Evolutionary conservation across 1,140 invertebrate genomes (phyloP), one percentile per base, ranked within the genome.

Genomic region (Eurytemora carolleeae): DNA sequence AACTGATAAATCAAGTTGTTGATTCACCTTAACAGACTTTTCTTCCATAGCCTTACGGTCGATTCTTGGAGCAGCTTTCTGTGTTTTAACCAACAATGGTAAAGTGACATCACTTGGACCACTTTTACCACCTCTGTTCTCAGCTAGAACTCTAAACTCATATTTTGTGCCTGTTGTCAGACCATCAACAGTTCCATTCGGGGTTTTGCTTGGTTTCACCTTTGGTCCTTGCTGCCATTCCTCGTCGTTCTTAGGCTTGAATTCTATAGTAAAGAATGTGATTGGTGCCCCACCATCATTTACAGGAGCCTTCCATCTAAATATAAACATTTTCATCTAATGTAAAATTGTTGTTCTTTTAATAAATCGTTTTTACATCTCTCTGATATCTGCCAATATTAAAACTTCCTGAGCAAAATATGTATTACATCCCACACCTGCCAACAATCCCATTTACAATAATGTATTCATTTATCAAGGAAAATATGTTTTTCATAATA

Each of bases 221-320:
- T 90, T 86, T 1, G 79, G 82, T 24, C 82, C 84, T 73, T 87
- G 80, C 0, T 76, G 70, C 67, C 79, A 85, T 2, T 67, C 92
- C 58, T 81, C 84, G 65, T 57, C 16, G 75, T 75, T 26, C 85
- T 87, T 57, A 85, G 82, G 67, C 82, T 91, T 87, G 75, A 82
- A 82, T 74, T 92, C 86, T 67, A 98, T 86, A 57, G 97, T 79
- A 70, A 97, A 98, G 66, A 88, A 76, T 7, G 85, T 91, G 67
- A 98, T 93, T 2, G 91, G 88, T 44, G 92, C 86, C 12, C 95
- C 95, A 24, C 94, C 94, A 77, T 98, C 94, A 67, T 86, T 78
- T 63, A 87, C 81, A 18, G 95, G 95, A 59, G 82, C 83, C 66
- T 98, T 93, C 95, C 95, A 98, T 69, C 91, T 90, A 0, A 98